Conservation (phyloP, 2,888 invertebrate species). For the Patella depressa region DNA sequence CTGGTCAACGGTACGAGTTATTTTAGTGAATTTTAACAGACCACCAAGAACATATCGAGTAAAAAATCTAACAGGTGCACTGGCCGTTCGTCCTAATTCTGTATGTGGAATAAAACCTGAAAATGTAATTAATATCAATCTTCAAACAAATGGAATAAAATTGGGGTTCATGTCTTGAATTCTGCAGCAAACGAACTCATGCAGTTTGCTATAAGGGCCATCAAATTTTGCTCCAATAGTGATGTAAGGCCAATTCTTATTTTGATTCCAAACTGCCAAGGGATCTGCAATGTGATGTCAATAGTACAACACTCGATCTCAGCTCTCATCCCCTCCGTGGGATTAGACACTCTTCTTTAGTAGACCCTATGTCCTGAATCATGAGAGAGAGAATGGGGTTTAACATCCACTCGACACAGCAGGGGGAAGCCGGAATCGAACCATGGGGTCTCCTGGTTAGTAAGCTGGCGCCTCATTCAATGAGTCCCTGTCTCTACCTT, state of each 20-base stretch:
- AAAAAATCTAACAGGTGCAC: slow-evolving; percentile 47
- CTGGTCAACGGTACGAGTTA: slow-evolving; percentile 49
- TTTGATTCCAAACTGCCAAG: neutral
- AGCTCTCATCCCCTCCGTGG: too few species aligned
- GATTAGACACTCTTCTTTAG: too few species aligned
- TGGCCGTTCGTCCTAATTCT: slow-evolving; percentile 46
- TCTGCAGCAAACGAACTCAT: neutral
- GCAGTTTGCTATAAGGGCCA: neutral
- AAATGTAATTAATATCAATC: neutral
- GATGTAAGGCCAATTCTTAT: neutral
- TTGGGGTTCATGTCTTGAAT: neutral
- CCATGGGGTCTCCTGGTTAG: too few species aligned
- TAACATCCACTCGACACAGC: too few species aligned
- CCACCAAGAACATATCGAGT: slow-evolving; percentile 46
- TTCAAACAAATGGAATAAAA: neutral
- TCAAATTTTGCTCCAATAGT: neutral
- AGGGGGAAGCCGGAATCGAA: too few species aligned
- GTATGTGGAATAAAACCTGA: slow-evolving; percentile 58
- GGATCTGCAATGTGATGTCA: too few species aligned
- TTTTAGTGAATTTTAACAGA: slow-evolving; percentile 45
- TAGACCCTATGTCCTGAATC: too few species aligned
- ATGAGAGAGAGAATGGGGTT: too few species aligned
- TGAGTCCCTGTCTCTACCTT: too few species aligned
- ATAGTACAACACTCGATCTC: too few species aligned
- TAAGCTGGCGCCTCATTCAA: too few species aligned